Evolutionary conservation across 2,888 invertebrate species (phyloP), one percentile per base, ranked within the genome.

Genomic region (Amiota communis): DNA sequence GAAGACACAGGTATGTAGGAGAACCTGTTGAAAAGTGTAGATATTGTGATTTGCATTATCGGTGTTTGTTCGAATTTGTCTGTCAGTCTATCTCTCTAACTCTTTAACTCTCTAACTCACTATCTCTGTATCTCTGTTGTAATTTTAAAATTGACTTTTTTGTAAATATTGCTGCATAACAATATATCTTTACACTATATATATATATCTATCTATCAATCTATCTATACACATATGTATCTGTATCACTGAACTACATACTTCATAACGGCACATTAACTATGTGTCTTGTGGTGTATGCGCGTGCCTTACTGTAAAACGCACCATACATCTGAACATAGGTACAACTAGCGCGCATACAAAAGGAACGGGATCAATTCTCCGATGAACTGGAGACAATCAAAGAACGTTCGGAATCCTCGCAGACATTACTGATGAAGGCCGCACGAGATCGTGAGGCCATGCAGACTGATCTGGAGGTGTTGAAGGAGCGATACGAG

Each of bases 401-500:
- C 77, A 94, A 96, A 81, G 97, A 97, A 88, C 92, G 96, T 71
- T 92, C 95, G 13, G 97, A 97, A 85, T 92, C 95, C 20, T 94
- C 96, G 61, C 94, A 95, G 77, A 95, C 93, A 70, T 94, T 97
- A 79, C 93, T 96, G 65, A 93, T 94, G 80, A 94, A 97, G 88
- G 93, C 94, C 47, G 95, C 96, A 76, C 92, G 97, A 47, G 97
- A 97, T 83, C 92, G 95, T 79, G 96, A 97, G 86, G 95, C 94
- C 77, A 92, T 95, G 75, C 93, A 95, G 81, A 95, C 96, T 0
- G 97, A 97, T 90, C 91, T 96, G 78, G 97, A 97, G 72, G 93
- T 97, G 64, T 91, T 96, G 11, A 94, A 97, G 87, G 97, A 97
- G 81, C 91, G 96, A 87, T 95, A 96, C 93, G 97, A 97, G 88